Base-by-base conservation (phyloP, 2,888 invertebrate species). In the Sphecodes monilicornis region DNA sequence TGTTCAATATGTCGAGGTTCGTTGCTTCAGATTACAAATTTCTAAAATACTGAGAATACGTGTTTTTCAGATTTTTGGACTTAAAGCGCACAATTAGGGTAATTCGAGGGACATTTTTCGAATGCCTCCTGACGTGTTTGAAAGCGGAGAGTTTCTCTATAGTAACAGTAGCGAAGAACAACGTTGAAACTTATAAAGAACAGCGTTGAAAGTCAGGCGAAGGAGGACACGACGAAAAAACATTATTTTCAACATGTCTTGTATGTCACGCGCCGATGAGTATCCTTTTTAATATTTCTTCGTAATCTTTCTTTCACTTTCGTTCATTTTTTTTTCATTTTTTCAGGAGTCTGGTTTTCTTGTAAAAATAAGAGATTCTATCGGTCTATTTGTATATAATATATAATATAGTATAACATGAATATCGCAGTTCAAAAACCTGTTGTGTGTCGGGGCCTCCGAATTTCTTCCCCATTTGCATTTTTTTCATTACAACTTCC, bases 351-450 rank as follows among this genome's bases (percentile, higher is more conserved):
- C 50, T 82, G 87, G 78, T 92, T 92, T 92, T 92, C 90, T 91
- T 92, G 91, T 83, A 92, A 92, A 92, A 92, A 92, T 92, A 92
- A 92, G 91, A 92, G 91, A 92, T 92, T 92, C 91, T 90, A 87
- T 92, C 86, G 81, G 84, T 88, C 87, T 91, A 91, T 89, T 80
- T 90, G 86, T 89, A 88, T 92, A 90, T 83, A 84, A 82, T 77
- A 77, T 80, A 75, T 81, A 76, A 76, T 79, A 84, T 83, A 83
- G 70, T 84, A 87, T 89, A 88, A 89, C 76, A 85, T 83, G 82
- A 78, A 87, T 87, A 90, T 89, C 86, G 85, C 88, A 88, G 86
- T 86, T 90, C 32, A 85, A 86, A 87, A 89, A 76, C 78, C 82
- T 81, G 80, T 66, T 60, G 22, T 85, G 64, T 78, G 73, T 88